Base-by-base conservation (phyloP, 2,113 vertebrate genomes). In the Larimichthys crocea region DNA sequence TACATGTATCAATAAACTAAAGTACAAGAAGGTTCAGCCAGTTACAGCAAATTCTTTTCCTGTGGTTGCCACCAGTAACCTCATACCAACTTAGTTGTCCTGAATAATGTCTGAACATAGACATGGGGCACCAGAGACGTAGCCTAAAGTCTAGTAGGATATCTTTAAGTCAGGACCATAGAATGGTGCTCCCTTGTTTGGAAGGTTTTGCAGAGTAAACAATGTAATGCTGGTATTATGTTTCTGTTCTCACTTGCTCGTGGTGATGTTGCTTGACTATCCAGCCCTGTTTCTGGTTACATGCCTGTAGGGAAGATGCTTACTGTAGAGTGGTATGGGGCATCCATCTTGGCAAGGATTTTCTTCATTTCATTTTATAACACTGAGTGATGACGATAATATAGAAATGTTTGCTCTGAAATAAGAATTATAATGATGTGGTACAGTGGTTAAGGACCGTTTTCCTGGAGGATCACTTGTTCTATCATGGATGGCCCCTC, bases 1-100 rank as follows among this genome's bases (percentile, higher is more conserved):
- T 12, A 20, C 24, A 65, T 31, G 29, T 79, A 44, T 61, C 65
- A 48, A 48, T 56, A 57, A 59, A 66, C 22, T 5, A 12, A 46
- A 66, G 49, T 19, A 52, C 19, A 24, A 52, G 72, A 61, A 76
- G 61, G 56, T 76, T 76, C 16, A 50, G 77, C 15, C 40, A n/a
- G 26, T 44, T 5, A 22, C 42, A n/a, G 72, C n/a, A 29, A 57
- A 80, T 59, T 50, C 3, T 22, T 57, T 35, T 64, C 49, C 56
- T 49, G 49, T 6, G 12, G 48, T 60, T 26, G 74, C 22, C 29
- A 68, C 17, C 56, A 19, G 52, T 24, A 42, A 26, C 15, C 26
- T 56, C 46, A 57, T 12, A 44, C 15, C 14, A 15, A 10, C 56
- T 57, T 40, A 40, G 20, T 8, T 60, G 20, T 50, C 10, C 49